Evolutionary conservation across 2,113 vertebrate species (phyloP).

Genomic region (Notarius lentiginosus): DNA sequence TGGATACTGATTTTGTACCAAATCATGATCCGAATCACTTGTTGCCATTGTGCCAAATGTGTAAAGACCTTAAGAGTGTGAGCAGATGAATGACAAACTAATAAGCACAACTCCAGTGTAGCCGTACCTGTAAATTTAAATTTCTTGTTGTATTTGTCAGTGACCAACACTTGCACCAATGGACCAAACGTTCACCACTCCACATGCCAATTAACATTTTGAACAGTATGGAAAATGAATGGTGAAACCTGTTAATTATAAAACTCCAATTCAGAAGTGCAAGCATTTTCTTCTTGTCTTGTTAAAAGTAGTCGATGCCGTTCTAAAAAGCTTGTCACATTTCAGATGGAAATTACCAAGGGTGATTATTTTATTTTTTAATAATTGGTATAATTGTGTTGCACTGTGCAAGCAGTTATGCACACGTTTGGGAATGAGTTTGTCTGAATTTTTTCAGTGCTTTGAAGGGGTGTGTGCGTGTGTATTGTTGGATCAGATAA

Average conservation of each 20-base stretch:
- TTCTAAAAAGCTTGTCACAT: background rate
- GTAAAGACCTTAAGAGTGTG: background rate
- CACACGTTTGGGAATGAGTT: too few relatives aligned
- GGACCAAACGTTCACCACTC: background rate
- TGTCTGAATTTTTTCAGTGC: too few relatives aligned
- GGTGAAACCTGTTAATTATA: background rate
- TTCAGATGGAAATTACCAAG: background rate
- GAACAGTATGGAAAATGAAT: background rate
- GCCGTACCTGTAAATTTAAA: background rate
- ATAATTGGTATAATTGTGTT: background rate
- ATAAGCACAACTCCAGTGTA: background rate
- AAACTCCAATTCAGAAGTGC: background rate
- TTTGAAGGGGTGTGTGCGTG: background rate
- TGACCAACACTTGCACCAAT: background rate
- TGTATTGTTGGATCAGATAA: background rate
- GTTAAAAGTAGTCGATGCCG: background rate
- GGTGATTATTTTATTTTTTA: background rate
- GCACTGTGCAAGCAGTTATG: background rate
- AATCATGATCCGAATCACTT: too few relatives aligned
- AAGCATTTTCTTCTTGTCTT: background rate
- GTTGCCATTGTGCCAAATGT: too few relatives aligned
- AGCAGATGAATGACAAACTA: background rate
- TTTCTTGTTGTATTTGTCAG: background rate
- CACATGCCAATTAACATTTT: background rate
- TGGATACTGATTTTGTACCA: too few relatives aligned